These are phyloP conservation scores for Nemurella pictetii DNA, from an alignment of 2,888 invertebrate species.

Conservation along the genomic window DNA sequence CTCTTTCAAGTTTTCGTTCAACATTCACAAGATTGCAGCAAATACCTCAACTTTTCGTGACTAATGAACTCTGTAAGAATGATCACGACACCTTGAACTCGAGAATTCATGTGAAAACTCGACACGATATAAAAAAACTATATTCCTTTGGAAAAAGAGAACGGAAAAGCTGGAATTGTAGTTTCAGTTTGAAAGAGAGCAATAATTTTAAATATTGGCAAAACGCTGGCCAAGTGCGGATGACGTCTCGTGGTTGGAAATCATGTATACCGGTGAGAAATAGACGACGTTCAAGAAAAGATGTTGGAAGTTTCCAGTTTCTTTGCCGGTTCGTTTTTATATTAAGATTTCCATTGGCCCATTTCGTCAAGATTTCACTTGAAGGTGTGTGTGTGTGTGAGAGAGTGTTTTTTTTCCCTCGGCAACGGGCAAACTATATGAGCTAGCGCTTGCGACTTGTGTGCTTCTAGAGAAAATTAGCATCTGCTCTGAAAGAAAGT, in stretches of 20 bases:
- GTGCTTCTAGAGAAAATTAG: not conserved
- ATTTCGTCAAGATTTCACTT: not conserved
- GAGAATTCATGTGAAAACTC: constrained; percentile 25
- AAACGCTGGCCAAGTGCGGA: constrained; percentile 36
- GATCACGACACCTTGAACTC: constrained; percentile 15
- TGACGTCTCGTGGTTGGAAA: constrained; percentile 33
- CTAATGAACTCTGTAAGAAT: constrained; percentile 15
- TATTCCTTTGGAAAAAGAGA: not conserved
- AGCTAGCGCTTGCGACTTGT: not conserved
- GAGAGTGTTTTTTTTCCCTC: not conserved
- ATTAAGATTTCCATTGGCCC: not conserved
- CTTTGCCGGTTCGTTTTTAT: not conserved
- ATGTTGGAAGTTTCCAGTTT: not conserved
- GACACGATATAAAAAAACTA: constrained; percentile 14
- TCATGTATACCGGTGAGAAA: constrained; percentile 6
- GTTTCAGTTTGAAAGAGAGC: constrained; percentile 39
- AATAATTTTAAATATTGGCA: constrained; percentile 41
- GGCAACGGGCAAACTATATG: not conserved
- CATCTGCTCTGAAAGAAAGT: not conserved
- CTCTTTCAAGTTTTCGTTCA: not conserved
- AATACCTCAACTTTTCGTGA: not conserved
- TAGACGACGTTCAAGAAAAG: not conserved
- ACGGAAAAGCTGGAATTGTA: constrained; percentile 25
- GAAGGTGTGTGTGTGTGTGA: no score
- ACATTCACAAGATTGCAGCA: not conserved